Evolutionary conservation across 2,113 vertebrate genomes (phyloP), one percentile per base, ranked within the genome.

Genomic region (Paradisaea rubra): DNA sequence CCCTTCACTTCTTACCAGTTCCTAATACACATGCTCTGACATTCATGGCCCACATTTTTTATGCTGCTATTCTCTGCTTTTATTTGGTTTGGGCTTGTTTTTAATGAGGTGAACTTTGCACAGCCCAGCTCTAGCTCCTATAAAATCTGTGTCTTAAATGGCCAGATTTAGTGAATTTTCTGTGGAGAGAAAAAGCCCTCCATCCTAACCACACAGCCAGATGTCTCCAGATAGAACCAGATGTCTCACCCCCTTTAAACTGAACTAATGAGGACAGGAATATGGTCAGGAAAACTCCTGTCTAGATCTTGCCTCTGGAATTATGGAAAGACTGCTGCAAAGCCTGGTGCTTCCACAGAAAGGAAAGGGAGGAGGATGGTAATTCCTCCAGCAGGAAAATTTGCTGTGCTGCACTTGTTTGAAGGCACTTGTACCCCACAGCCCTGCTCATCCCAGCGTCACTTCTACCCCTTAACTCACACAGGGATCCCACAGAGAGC

Each of bases 71-170:
- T 41, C 47, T 35, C 83, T 94, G 70, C 49, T 91, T 92, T 95
- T 86, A 88, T 76, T 95, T 89, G 86, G 37, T 89, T 91, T 94
- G 89, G 84, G 78, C 86, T 95, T 86, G 78, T 77, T 93, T 91
- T 89, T 96, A 79, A 95, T 89, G 92, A 97, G 94, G 94, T 95
- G 91, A 95, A 95, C 83, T 96, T 82, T 70, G 72, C 22, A 92
- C 56, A 69, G 91, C 84, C 92, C 94, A 66, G 79, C 39, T 91
- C 84, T 19, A 47, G 64, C 82, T 90, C 91, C 96, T 54, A 93
- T 91, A 93, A 97, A 97, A 94, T 31, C 64, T 66, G 24, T 10
- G 59, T 92, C 35, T 84, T 77, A 44, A 50, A 87, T 53, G 54
- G 68, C 61, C 93, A 88, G 74, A 37, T 37, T 50, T 19, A 87